A percentile compares a stretch with the other conserved stretches of the same genome.
Conservation (phyloP, 2,888 invertebrate species). For the Cantharis flavilabris region DNA sequence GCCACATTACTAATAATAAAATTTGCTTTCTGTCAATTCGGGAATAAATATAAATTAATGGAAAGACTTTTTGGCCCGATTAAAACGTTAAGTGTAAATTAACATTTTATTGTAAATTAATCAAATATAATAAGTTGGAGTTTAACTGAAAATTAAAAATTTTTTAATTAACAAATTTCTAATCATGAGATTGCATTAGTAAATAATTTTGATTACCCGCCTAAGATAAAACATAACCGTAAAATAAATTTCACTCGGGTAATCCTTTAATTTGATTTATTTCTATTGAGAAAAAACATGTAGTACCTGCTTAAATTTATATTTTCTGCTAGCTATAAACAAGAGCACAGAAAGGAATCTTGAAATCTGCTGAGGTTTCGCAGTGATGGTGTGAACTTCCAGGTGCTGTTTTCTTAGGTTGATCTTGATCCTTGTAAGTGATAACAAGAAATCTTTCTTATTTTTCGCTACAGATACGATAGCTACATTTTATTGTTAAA, state of each 20-base stretch:
- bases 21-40: background rate
- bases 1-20: background rate
- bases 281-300: background rate
- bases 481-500: background rate
- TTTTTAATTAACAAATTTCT: background rate
- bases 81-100: background rate
- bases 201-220: background rate
- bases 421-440: constrained; percentile 15
- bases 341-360: constrained; percentile 48
- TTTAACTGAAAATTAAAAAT: background rate
- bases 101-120: background rate
- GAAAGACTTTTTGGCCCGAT: background rate
- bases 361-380: constrained; percentile 53
- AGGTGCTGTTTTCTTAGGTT: constrained; percentile 49
- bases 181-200: background rate
- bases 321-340: constrained; percentile 45
- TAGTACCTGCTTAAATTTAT: constrained; percentile 30
- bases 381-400: constrained; percentile 47
- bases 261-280: background rate
- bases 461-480: background rate
- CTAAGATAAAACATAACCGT: background rate
- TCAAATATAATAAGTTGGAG: background rate
- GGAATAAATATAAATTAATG: background rate
- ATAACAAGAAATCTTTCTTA: background rate
- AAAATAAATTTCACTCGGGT: background rate